phyloP scores from a whole-genome alignment of 30 jellyfish, hydroid and myxozoan genomes.

The Pelagia noctiluca region DNA sequence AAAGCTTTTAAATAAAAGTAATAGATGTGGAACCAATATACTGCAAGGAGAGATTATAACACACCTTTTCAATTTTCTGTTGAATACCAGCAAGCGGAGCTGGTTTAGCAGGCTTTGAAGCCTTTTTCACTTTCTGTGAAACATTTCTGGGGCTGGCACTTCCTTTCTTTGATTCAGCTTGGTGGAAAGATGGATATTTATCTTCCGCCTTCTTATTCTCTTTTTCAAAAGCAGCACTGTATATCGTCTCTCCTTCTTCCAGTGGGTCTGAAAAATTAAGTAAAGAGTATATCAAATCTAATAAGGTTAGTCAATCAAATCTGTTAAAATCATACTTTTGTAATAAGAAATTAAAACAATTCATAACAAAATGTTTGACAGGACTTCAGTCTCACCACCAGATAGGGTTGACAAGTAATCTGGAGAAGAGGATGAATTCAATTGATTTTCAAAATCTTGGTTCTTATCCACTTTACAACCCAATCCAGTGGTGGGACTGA shows the following conservation, averaged over 20 bases:
- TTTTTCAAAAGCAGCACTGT: conserved; percentile 71
- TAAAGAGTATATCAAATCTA: not conserved
- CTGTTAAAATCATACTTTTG: not conserved
- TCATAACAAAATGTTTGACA: too few species aligned
- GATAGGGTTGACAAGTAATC: too few species aligned
- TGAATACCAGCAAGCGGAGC: conserved; percentile 42
- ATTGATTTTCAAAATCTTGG: too few species aligned
- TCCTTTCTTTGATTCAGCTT: conserved; percentile 51
- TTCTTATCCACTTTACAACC: too few species aligned
- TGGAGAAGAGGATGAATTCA: too few species aligned
- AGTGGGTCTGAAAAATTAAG: conserved; percentile 67
- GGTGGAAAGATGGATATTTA: conserved; percentile 74
- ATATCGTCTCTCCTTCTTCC: conserved; percentile 72
- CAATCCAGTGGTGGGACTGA: too few species aligned
- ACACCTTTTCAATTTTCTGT: conserved; percentile 50
- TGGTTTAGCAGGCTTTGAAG: conserved; percentile 48
- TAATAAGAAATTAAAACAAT: too few species aligned
- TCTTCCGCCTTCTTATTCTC: conserved; percentile 52
- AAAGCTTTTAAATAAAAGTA: too few species aligned
- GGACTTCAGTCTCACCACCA: too few species aligned
- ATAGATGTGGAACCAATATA: too few species aligned
- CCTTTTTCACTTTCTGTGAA: conserved; percentile 48
- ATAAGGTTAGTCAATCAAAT: not conserved
- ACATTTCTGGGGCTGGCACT: conserved; percentile 40
- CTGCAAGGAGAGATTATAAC: too few species aligned